phyloP scores from a whole-genome alignment of 2,797 vertebrate genomes.

The Oreochromis mossambicus region DNA sequence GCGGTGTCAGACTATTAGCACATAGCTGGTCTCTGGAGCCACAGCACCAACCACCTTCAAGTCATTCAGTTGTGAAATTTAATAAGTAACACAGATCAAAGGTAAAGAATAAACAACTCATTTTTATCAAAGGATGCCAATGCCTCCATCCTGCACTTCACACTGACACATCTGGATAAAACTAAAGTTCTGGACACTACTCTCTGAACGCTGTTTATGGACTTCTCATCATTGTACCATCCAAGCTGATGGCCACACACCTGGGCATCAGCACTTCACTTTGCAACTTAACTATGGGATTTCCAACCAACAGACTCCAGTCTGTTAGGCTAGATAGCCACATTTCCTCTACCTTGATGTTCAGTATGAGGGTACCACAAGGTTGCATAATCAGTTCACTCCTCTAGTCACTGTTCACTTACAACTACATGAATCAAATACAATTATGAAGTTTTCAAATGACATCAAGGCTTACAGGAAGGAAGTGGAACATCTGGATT shows the following conservation, averaged over 20 bases:
- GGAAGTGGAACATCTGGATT: neutral
- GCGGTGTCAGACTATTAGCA: conserved; percentile 31
- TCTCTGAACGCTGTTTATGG: neutral
- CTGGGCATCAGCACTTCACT: neutral
- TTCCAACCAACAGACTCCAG: neutral
- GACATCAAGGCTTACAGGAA: neutral
- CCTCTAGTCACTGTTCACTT: neutral
- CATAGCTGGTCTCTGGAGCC: conserved; percentile 20
- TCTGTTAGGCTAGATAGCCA: neutral
- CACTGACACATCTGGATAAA: neutral
- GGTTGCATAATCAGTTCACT: neutral
- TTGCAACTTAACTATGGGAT: neutral
- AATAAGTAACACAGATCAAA: neutral
- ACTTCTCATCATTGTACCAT: neutral
- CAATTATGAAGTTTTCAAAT: neutral
- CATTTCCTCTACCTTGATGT: neutral
- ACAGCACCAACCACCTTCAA: neutral
- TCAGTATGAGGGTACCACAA: neutral
- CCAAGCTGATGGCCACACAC: neutral
- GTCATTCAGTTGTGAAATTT: neutral
- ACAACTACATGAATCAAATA: neutral
- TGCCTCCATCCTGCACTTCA: neutral
- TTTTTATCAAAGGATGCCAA: neutral
- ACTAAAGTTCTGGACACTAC: neutral
- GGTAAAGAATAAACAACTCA: neutral